A percentile compares a stretch with the other conserved stretches of the same genome.
phyloP scores from a whole-genome alignment of 1,140 invertebrate genomes.

The Leptonema lineaticorne region DNA sequence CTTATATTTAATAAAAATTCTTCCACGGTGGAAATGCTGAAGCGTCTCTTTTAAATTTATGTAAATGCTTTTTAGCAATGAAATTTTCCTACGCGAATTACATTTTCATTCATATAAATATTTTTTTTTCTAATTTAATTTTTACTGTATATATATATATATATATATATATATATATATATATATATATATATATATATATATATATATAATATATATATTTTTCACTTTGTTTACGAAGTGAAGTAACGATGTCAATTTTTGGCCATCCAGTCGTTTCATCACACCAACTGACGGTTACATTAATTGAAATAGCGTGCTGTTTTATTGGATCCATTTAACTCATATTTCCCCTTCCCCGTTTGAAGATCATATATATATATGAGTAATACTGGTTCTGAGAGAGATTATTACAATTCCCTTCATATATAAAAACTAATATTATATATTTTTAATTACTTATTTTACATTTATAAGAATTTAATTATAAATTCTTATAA shows the following conservation, averaged over 20 bases:
- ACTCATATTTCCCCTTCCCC: neutral
- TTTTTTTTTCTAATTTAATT: too few species aligned
- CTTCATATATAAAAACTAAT: neutral
- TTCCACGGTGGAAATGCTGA: neutral
- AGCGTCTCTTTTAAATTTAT: neutral
- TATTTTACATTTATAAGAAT: too few species aligned
- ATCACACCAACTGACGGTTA: neutral
- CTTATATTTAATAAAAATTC: neutral
- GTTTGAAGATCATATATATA: neutral
- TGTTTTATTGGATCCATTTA: slow-evolving; percentile 6
- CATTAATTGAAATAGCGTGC: slow-evolving; percentile 19
- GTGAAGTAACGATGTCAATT: neutral
- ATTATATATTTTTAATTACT: too few species aligned
- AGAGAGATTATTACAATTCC: neutral
- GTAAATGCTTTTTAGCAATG: too few species aligned
- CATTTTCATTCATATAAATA: too few species aligned
- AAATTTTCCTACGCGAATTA: too few species aligned
- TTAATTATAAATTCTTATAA: too few species aligned
- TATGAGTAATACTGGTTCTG: too few species aligned
- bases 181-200: too few species aligned
- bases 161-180: too few species aligned
- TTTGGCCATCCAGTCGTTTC: slow-evolving; percentile 4
- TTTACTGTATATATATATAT: too few species aligned
- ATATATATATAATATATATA: neutral
- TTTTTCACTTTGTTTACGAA: neutral